phyloP scores from a whole-genome alignment of 2,113 vertebrate genomes.

The Orcinus orca region DNA sequence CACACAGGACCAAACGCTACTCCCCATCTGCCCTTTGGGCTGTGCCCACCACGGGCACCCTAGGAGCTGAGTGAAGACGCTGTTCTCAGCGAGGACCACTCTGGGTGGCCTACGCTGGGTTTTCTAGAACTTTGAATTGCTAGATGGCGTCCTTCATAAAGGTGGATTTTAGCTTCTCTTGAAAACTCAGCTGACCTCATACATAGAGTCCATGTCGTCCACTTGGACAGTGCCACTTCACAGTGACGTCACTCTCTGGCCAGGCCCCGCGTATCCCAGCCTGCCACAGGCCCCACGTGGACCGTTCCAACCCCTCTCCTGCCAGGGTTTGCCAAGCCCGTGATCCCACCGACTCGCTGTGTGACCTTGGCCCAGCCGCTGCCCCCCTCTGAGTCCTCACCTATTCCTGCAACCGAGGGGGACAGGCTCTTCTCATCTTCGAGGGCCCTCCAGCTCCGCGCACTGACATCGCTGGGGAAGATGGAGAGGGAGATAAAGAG shows the following conservation, averaged over 20 bases:
- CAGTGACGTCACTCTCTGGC: neutral
- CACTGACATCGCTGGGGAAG: neutral
- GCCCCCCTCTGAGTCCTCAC: neutral
- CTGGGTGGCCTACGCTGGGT: neutral
- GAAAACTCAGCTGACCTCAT: neutral
- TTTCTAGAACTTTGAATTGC: neutral
- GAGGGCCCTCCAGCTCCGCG: neutral
- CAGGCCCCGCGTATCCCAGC: neutral
- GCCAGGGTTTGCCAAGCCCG: neutral
- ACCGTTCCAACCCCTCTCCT: no score
- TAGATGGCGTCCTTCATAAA: neutral
- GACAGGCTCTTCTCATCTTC: neutral
- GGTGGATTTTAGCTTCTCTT: neutral
- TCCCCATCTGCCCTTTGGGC: neutral
- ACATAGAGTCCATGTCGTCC: neutral
- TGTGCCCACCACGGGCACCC: neutral
- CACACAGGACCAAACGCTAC: neutral
- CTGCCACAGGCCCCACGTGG: rapidly evolving
- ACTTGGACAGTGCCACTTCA: rapidly evolving
- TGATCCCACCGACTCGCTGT: neutral
- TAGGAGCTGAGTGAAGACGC: rapidly evolving
- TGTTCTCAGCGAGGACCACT: neutral
- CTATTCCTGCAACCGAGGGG: neutral
- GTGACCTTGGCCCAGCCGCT: neutral
- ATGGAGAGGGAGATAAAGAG: neutral